A percentile compares a stretch with the other conserved stretches of the same genome.
These are phyloP conservation scores for Bombus fervidus DNA, from an alignment of 1,140 invertebrate species.

Conservation along the genomic window DNA sequence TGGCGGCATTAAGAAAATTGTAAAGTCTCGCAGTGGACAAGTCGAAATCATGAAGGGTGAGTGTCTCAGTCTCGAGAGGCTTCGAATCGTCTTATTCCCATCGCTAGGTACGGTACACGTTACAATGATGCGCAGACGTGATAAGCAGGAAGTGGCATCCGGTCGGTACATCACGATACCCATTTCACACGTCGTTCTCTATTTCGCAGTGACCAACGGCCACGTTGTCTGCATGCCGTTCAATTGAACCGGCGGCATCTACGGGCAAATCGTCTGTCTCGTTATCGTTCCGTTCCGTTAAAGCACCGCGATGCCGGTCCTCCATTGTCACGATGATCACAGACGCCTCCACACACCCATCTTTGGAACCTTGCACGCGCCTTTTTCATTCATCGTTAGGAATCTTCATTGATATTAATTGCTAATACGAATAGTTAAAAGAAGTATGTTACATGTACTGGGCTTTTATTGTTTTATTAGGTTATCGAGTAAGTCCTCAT, in stretches of 20 bases:
- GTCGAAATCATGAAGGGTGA: background rate
- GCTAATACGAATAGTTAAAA: background rate
- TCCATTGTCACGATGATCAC: background rate
- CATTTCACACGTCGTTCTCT: slow-evolving; percentile 59
- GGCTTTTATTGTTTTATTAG: background rate
- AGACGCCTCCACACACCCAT: background rate
- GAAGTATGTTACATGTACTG: background rate
- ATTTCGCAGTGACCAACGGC: slow-evolving; percentile 54
- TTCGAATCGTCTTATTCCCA: slow-evolving; percentile 45
- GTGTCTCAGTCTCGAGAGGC: too few relatives aligned
- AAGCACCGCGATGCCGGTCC: background rate
- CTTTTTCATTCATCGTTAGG: background rate
- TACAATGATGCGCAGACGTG: slow-evolving; percentile 65
- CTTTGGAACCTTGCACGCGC: background rate
- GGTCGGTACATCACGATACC: slow-evolving; percentile 67
- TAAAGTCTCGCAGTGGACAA: too few relatives aligned
- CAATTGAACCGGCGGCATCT: slow-evolving; percentile 48
- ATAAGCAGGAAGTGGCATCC: slow-evolving; percentile 80
- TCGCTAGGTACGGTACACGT: slow-evolving; percentile 46
- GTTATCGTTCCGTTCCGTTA: slow-evolving; percentile 25
- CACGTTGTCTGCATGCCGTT: slow-evolving; percentile 52
- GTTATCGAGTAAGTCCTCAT: background rate
- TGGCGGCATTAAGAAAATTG: background rate
- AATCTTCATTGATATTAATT: background rate
- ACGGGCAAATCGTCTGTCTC: slow-evolving; percentile 50